A percentile compares a stretch with the other conserved stretches of the same genome.
phyloP scores from a whole-genome alignment of 2,797 vertebrate species.

The Sciurus carolinensis region DNA sequence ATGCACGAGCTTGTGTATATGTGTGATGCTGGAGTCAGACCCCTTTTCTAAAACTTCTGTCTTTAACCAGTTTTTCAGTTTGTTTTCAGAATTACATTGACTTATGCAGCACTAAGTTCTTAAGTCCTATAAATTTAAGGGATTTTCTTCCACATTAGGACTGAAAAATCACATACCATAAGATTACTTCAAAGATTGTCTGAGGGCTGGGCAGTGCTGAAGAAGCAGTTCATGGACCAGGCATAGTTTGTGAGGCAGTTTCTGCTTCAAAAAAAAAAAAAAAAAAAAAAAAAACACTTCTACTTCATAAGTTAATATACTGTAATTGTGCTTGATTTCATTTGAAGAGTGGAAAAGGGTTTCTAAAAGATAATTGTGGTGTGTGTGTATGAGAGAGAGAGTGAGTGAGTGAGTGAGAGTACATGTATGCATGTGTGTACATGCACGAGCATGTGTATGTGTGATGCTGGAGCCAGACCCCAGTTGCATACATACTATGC shows the following conservation, averaged over 20 bases:
- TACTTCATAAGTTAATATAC: not conserved
- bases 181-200: not conserved
- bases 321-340: not conserved
- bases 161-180: not conserved
- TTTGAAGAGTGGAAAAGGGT: not conserved
- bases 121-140: not conserved
- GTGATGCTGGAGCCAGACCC: not conserved
- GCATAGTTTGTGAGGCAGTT: not conserved
- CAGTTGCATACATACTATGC: not conserved
- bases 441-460: too few species aligned
- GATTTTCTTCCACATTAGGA: not conserved
- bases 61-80: constrained; percentile 22
- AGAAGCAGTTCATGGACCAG: not conserved
- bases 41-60: not conserved
- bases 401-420: too few species aligned
- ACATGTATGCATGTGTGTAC: too few species aligned
- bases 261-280: not conserved
- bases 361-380: not conserved
- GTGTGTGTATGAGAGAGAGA: too few species aligned
- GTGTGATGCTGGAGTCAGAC: too few species aligned
- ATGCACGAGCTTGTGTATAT: too few species aligned
- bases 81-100: constrained; percentile 11
- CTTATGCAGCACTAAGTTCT: constrained; percentile 8
- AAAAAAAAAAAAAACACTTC: not conserved
- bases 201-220: not conserved